Evolutionary conservation across 92 coral and sea anemone genomes (phyloP).

Genomic region (Epizoanthus illoricatus): DNA sequence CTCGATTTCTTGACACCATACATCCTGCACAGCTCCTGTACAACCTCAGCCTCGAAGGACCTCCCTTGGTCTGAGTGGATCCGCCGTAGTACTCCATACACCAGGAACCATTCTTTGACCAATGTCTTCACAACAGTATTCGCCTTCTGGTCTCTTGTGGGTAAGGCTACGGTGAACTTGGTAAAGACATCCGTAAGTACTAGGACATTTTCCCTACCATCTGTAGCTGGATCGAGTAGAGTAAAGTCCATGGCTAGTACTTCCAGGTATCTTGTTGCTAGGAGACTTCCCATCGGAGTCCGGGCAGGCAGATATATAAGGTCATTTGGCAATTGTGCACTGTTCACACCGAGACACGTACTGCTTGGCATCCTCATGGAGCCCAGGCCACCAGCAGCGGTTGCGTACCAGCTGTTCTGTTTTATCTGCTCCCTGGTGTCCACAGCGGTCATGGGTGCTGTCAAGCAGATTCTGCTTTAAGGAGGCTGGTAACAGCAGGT

Average conservation of each 20-base stretch:
- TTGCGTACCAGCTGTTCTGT: slow-evolving; percentile 48
- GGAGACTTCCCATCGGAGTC: slow-evolving; percentile 57
- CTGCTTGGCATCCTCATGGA: slow-evolving; percentile 51
- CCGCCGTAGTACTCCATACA: slow-evolving; percentile 54
- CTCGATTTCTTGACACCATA: slow-evolving; percentile 58
- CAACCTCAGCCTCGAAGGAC: slow-evolving; percentile 53
- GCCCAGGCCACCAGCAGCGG: slow-evolving; percentile 66
- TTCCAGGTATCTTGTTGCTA: slow-evolving; percentile 58
- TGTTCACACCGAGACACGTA: slow-evolving; percentile 55
- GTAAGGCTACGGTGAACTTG: slow-evolving; percentile 59
- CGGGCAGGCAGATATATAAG: slow-evolving; percentile 46
- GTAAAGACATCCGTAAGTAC: slow-evolving; percentile 64
- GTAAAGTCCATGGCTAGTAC: slow-evolving; percentile 66
- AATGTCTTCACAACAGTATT: slow-evolving; percentile 49
- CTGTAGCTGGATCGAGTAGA: slow-evolving; percentile 54
- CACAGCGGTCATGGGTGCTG: slow-evolving; percentile 47
- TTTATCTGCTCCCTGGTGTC: slow-evolving; percentile 63
- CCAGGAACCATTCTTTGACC: slow-evolving; percentile 59
- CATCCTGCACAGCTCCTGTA: slow-evolving; percentile 58
- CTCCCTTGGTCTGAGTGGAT: slow-evolving; percentile 68
- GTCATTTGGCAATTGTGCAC: slow-evolving; percentile 56
- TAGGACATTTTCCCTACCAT: slow-evolving; percentile 57
- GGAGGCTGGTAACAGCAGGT: slow-evolving; percentile 46
- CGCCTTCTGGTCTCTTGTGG: slow-evolving; percentile 60
- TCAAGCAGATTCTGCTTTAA: slow-evolving; percentile 42